phyloP scores from a whole-genome alignment of 1,140 invertebrate species.

The Rhizoglyphus robini region DNA sequence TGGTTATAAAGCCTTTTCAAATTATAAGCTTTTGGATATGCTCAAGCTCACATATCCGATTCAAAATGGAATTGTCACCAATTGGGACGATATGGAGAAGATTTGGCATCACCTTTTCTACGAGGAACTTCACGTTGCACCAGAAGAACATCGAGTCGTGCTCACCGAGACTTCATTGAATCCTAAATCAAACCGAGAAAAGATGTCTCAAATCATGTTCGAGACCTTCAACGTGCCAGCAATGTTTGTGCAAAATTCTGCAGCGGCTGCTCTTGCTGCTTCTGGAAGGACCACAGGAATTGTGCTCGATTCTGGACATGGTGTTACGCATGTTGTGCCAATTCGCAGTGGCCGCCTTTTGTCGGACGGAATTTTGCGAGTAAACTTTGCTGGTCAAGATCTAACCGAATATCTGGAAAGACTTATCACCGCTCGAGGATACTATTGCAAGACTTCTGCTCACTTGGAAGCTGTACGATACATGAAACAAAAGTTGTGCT shows the following conservation, averaged over 20 bases:
- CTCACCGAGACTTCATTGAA: conserved; percentile 82
- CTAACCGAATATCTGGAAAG: conserved; percentile 43
- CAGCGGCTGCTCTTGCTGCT: conserved; percentile 62
- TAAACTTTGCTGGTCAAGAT: conserved; percentile 79
- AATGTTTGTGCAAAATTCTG: conserved; percentile 46
- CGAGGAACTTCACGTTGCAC: conserved; percentile 82
- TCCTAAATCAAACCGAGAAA: conserved; percentile 75
- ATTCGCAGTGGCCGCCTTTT: conserved; percentile 58
- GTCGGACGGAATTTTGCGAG: conserved; percentile 73
- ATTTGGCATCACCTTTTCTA: conserved; percentile 46
- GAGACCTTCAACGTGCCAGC: conserved; percentile 42
- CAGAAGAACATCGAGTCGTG: conserved; percentile 80
- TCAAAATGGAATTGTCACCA: too few species aligned
- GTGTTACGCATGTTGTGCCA: conserved; percentile 44
- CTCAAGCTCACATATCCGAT: too few species aligned
- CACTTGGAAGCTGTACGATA: conserved; percentile 72
- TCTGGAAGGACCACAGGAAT: too few species aligned
- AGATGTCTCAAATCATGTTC: too few species aligned
- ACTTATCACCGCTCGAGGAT: conserved; percentile 33
- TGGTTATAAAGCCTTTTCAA: conserved; percentile 82
- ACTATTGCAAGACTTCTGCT: conserved; percentile 33
- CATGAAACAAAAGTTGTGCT: too few species aligned
- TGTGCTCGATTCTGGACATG: too few species aligned
- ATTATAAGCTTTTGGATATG: conserved; percentile 54
- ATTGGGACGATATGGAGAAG: too few species aligned